Percentiles rank a stretch among this genome's conserved stretches.
Conservation (phyloP, 2,797 vertebrate genomes). For the Hyperoplus immaculatus region DNA sequence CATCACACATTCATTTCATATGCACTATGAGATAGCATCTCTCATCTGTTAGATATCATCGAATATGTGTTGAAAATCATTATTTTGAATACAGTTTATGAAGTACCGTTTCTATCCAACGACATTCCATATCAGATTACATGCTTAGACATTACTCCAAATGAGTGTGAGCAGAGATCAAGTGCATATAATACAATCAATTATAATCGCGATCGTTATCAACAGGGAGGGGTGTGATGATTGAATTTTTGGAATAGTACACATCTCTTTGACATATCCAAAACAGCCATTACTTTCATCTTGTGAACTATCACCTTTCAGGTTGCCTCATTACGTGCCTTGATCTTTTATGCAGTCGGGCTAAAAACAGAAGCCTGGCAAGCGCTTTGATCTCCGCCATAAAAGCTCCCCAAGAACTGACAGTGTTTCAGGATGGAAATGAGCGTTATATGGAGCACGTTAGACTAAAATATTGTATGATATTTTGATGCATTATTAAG, state of each 20-base stretch:
- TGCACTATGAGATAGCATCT: not conserved
- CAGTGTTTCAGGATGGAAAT: conserved; percentile 84
- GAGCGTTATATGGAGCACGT: conserved; percentile 70
- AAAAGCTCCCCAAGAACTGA: conserved; percentile 83
- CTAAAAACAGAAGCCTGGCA: conserved; percentile 79
- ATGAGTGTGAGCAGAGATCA: conserved; percentile 63
- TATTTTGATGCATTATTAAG: conserved; percentile 71
- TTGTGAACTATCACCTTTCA: conserved; percentile 80
- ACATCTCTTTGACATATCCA: conserved; percentile 59
- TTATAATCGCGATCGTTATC: conserved; percentile 40
- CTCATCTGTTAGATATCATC: conserved; percentile 13
- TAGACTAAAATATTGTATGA: conserved; percentile 73
- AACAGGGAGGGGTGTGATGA: conserved; percentile 37
- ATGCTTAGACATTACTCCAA: conserved; percentile 36
- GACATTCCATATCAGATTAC: conserved; percentile 31
- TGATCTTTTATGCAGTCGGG: conserved; percentile 85
- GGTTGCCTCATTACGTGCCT: conserved; percentile 79
- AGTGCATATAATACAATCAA: conserved; percentile 57
- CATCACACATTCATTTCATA: conserved; percentile 4
- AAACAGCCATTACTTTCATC: conserved; percentile 72
- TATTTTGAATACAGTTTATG: not conserved
- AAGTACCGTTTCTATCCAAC: not conserved
- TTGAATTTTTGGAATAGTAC: conserved; percentile 41
- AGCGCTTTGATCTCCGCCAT: conserved; percentile 83
- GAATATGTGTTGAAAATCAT: not conserved